Evolutionary conservation across 2,113 vertebrate genomes (phyloP).

Genomic region (Bombycilla garrulus): DNA sequence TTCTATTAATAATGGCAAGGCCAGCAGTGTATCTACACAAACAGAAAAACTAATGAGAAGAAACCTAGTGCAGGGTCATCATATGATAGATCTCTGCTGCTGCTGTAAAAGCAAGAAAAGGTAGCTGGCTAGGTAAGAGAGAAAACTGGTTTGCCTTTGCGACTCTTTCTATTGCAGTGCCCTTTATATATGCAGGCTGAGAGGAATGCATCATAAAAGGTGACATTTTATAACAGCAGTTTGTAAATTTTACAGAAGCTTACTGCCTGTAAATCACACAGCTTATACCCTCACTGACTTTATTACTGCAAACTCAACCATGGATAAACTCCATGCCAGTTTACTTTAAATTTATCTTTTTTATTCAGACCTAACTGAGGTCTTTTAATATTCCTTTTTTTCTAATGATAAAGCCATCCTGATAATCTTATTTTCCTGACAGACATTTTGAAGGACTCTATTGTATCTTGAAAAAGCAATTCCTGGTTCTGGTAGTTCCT

Average conservation of each 20-base stretch:
- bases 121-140: constrained; percentile 26
- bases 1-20: not conserved
- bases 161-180: constrained; percentile 55
- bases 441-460: constrained; percentile 69
- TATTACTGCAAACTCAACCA: constrained; percentile 76
- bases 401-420: constrained; percentile 69
- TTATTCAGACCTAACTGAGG: constrained; percentile 68
- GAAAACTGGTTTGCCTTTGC: constrained; percentile 61
- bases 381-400: constrained; percentile 75
- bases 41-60: constrained; percentile 21
- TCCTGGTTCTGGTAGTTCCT: constrained; percentile 25
- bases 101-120: constrained; percentile 42
- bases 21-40: not conserved
- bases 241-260: constrained; percentile 83
- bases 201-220: constrained; percentile 79
- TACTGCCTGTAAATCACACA: constrained; percentile 76
- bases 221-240: constrained; percentile 82
- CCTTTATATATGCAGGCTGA: constrained; percentile 77
- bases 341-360: constrained; percentile 80
- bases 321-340: constrained; percentile 77
- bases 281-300: constrained; percentile 78
- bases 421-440: constrained; percentile 73
- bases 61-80: constrained; percentile 38
- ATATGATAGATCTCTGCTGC: constrained; percentile 38
- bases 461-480: constrained; percentile 51